Percentiles rank a stretch among this genome's conserved stretches.
Conservation (phyloP, 2,888 invertebrate genomes). For the Aphidius colemani region DNA sequence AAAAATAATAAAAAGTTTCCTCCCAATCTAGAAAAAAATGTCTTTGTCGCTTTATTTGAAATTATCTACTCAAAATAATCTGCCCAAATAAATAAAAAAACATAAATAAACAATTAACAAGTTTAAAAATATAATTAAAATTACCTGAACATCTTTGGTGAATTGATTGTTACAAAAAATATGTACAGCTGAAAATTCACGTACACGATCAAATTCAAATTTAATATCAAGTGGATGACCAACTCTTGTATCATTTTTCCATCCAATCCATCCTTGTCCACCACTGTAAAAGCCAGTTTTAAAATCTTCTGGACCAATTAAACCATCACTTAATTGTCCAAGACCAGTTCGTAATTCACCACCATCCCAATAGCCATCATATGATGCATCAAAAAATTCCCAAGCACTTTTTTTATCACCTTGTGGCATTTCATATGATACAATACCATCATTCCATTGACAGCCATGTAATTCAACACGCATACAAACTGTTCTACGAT, state of each 20-base stretch:
- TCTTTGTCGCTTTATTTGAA: neutral
- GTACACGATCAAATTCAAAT: conserved; percentile 84
- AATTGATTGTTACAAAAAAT: conserved; percentile 86
- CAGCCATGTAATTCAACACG: conserved; percentile 90
- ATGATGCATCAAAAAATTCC: conserved; percentile 82
- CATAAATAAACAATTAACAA: neutral
- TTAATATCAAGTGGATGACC: conserved; percentile 69
- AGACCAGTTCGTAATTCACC: conserved; percentile 77
- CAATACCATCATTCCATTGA: conserved; percentile 80
- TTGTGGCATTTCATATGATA: conserved; percentile 87
- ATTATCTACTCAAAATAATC: neutral
- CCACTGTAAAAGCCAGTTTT: conserved; percentile 68
- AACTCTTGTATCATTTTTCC: conserved; percentile 78
- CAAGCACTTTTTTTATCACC: conserved; percentile 81
- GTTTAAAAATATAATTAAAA: neutral
- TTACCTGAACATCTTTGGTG: conserved; percentile 80
- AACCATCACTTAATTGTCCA: conserved; percentile 84
- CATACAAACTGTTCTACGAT: conserved; percentile 87
- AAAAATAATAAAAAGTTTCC: neutral
- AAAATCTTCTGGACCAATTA: conserved; percentile 77
- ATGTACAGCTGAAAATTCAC: conserved; percentile 83
- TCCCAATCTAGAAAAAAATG: neutral
- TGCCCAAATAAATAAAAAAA: neutral
- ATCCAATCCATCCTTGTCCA: conserved; percentile 87
- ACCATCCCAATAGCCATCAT: conserved; percentile 83